These are phyloP conservation scores for Heloderma charlesbogerti DNA, from an alignment of 2,113 vertebrate genomes.

Conservation along the genomic window DNA sequence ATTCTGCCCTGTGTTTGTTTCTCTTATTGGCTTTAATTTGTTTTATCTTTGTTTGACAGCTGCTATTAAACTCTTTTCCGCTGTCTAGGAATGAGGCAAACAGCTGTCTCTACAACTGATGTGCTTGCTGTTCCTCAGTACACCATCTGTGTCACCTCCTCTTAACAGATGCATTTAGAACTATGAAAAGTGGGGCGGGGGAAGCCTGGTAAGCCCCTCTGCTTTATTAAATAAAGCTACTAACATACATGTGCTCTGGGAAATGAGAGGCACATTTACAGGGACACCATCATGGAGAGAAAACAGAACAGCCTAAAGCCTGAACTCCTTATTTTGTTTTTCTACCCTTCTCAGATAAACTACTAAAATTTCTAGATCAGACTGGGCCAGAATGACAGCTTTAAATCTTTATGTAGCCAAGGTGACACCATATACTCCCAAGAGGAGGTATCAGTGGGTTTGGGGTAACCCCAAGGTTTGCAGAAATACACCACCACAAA, in stretches of 20 bases:
- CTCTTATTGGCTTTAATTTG: conserved; percentile 10
- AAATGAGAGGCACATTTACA: neutral
- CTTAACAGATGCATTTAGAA: neutral
- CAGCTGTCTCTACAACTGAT: conserved; percentile 17
- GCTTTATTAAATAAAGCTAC: neutral
- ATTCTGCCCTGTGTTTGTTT: conserved; percentile 5
- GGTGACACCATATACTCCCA: neutral
- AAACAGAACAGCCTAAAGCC: neutral
- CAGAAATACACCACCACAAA: neutral
- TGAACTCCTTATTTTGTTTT: neutral
- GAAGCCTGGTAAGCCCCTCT: neutral
- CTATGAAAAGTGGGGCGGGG: neutral
- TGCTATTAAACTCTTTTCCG: neutral
- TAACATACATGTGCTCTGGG: neutral
- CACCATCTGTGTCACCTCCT: neutral
- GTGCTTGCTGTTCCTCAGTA: neutral
- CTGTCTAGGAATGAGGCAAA: neutral
- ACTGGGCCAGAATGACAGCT: neutral
- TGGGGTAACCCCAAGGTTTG: neutral
- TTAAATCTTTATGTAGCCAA: neutral
- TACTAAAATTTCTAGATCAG: neutral
- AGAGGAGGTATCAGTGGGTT: neutral
- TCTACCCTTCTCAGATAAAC: neutral
- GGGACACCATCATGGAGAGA: neutral
- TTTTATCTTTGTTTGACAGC: conserved; percentile 25